Evolutionary conservation across 1,140 invertebrate species (phyloP), one percentile per base, ranked within the genome.

Genomic region (Liolophura sinensis): DNA sequence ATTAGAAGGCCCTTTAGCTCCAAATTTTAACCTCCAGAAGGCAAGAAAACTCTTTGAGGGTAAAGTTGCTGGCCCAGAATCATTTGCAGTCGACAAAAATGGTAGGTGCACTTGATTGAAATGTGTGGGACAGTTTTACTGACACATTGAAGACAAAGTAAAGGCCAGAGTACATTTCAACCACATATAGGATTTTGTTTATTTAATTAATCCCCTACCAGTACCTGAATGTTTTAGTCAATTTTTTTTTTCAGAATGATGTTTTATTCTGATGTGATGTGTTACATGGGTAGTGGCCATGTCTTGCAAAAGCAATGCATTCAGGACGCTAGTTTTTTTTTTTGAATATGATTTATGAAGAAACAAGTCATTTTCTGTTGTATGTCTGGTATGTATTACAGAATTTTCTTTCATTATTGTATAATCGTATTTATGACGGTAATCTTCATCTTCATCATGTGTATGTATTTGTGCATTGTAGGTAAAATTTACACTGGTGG

Each of bases 401-500:
- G 20, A 66, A 16, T 24, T 46, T 18, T 22, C 7, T 27, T 56
- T 22, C 48, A 55, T 18, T 27, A 22, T 40, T 40, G 31, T 40
- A 40, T 40, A 40, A 9, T 40, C 16, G 7, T 22, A 22, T 40
- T 27, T 18, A 15, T 6, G 3, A 59, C 18, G 20, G 15, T n/a
- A 60, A 22, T 16, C 14, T 15, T 60, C 31, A 20, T 57, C 14
- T 24, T 27, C 40, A 60, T 12, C 16, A 1, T 60, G n/a, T n/a
- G n/a, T 60, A 27, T 60, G 7, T 20, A 27, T 7, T 62, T 52
- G 27, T 51, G 7, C n/a, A 24, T 64, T 62, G 1, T 49, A 80
- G 78, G 78, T 15, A 68, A 65, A 48, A 40, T 80, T 16, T 80
- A 74, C 55, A 80, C 78, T 14, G 78, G 78, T 11, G 55, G 67